phyloP scores from a whole-genome alignment of 2,888 invertebrate genomes.

The Pyrgus malvae region DNA sequence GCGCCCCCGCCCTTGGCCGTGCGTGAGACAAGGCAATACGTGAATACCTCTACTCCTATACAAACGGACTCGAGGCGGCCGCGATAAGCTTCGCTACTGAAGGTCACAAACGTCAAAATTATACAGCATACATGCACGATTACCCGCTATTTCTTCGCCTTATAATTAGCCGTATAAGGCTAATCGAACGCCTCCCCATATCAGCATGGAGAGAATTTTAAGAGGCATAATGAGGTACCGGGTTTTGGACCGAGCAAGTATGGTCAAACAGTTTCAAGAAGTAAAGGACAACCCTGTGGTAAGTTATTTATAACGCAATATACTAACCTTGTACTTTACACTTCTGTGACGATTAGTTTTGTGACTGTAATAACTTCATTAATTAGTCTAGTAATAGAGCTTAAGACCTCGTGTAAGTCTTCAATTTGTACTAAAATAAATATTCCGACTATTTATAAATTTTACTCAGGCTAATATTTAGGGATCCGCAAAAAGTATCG shows the following conservation, averaged over 20 bases:
- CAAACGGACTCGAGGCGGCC: constrained; percentile 18
- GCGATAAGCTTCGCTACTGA: constrained; percentile 64
- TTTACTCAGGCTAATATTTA: too few relatives aligned
- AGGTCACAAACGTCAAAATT: constrained; percentile 72
- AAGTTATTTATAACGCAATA: constrained; percentile 54
- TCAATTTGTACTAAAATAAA: neutral
- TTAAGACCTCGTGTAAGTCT: neutral
- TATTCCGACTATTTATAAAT: too few relatives aligned
- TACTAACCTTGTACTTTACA: constrained; percentile 35
- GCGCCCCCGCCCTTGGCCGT: constrained; percentile 10
- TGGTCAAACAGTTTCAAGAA: constrained; percentile 96
- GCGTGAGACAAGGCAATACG: constrained; percentile 23
- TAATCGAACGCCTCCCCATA: constrained; percentile 19
- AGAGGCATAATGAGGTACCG: constrained; percentile 95
- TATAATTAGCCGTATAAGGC: constrained; percentile 29
- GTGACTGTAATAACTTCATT: constrained; percentile 1
- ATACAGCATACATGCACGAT: constrained; percentile 34
- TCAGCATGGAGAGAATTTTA: constrained; percentile 91
- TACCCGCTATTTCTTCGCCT: constrained; percentile 3
- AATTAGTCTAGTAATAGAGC: constrained; percentile 5
- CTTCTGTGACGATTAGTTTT: neutral
- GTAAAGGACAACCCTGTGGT: constrained; percentile 94
- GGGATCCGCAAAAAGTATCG: too few relatives aligned
- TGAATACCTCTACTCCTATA: constrained; percentile 7
- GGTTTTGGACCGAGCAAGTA: constrained; percentile 88